Base-by-base conservation (phyloP, 2,797 vertebrate species). In the Coccyzus lansbergi region DNA sequence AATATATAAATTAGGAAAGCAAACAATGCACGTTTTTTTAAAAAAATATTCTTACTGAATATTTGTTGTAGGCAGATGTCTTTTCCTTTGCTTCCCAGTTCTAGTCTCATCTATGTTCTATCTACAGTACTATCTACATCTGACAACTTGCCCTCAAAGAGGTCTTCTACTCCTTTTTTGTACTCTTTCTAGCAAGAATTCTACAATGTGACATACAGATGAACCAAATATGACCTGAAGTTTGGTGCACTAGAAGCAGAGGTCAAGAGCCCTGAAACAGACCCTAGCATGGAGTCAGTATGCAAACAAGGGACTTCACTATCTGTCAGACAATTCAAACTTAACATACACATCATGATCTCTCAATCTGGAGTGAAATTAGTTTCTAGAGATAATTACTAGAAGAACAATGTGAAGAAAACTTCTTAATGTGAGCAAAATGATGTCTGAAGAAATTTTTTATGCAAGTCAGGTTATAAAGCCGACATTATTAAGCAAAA, bases 401-500 rank as follows among this genome's bases (percentile, higher is more conserved):
- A 6, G 53, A 46, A 48, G 51, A 75, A 48, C 15, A 13, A 40
- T 26, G 10, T 31, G 28, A 91, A 58, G 63, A 68, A 70, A 55
- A n/a, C 4, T 64, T 77, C 31, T 49, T 14, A n/a, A 49, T 13
- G 6, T 1, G 31, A 86, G 19, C 36, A 74, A 55, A 29, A 3
- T 3, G 22, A 34, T 59, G 25, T 16, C 56, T 59, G 21, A 81
- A 90, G 44, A 56, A 70, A 59, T 74, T 69, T 46, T 80, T 93
- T 67, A 81, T 78, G 74, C 58, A 25, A 86, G 52, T 25, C 70
- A 38, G 48, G 34, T 16, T 52, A 62, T 16, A 21, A 58, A 56
- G 56, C 67, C 82, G 76, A 67, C 44, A 62, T 31, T 72, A 68
- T 60, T 60, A 91, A 88, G 55, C 56, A 92, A 93, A 88, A 92